Conservation (phyloP, 1,140 invertebrate species). For the Drosophila yakuba region DNA sequence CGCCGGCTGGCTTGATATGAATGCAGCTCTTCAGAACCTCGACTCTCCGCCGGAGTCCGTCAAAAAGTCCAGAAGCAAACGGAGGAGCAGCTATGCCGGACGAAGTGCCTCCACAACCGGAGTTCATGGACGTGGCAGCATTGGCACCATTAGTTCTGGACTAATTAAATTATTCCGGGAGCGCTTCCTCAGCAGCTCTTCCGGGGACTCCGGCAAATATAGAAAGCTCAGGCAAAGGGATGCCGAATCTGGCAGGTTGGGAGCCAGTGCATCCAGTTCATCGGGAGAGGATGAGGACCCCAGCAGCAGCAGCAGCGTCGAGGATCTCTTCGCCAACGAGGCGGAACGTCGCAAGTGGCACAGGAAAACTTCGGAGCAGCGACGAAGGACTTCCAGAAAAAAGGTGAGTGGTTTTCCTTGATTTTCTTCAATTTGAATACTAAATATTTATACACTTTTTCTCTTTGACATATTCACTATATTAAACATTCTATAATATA, state of each 20-base stretch:
- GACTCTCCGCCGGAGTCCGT: conserved; percentile 4
- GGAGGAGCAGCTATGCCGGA: conserved; percentile 36
- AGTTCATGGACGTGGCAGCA: conserved; percentile 52
- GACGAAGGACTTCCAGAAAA: conserved; percentile 15
- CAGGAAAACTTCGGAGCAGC: conserved; percentile 24
- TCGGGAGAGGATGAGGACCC: conserved; percentile 38
- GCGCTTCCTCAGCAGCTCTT: conserved; percentile 50
- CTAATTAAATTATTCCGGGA: conserved; percentile 66
- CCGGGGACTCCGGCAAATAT: conserved; percentile 43
- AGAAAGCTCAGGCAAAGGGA: conserved; percentile 55
- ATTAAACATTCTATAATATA: too few species aligned
- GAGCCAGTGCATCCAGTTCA: conserved; percentile 12
- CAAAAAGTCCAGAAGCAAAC: conserved; percentile 18
- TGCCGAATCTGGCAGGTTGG: conserved; percentile 38
- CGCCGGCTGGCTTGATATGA: conserved; percentile 65
- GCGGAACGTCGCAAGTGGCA: conserved; percentile 53
- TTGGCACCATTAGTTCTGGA: conserved; percentile 60
- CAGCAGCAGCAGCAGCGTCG: conserved; percentile 65
- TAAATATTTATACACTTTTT: too few species aligned
- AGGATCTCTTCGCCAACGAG: conserved; percentile 58
- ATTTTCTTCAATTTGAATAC: too few species aligned
- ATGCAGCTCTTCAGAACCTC: conserved; percentile 34
- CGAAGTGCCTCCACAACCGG: conserved; percentile 41
- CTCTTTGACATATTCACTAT: neutral
- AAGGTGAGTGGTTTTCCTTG: conserved; percentile 49